Base-by-base conservation (phyloP, 2,888 invertebrate genomes). In the Hesperia comma region DNA sequence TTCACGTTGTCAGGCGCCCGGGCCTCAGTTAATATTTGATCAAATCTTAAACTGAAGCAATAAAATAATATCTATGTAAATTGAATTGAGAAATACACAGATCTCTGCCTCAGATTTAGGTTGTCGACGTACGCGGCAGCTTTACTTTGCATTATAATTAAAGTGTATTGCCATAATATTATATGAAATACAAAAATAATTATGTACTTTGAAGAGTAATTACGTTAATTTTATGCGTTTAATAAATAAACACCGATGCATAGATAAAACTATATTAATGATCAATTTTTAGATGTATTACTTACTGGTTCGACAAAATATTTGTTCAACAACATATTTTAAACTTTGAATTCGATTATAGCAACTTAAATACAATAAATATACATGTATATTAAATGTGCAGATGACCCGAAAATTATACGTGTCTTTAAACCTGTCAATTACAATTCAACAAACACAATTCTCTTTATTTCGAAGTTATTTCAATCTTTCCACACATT, bases 31-130 rank as follows among this genome's bases (percentile, higher is more conserved):
- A 61, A 74, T 64, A 68, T 71, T 69, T 70, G 67, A 64, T 67
- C 70, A 74, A 75, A 75, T 74, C 74, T 74, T 74, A 21, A 67
- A 46, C 61, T 46, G n/a, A 57, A 62, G 67, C 41, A 70, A 73
- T 71, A 73, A 71, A 71, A 72, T 72, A 69, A 71, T 70, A 64
- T 69, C 66, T 72, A 72, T 73, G 74, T 70, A 72, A 72, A 75
- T 73, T 66, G 69, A 67, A 69, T 63, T 68, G 70, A 37, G 68
- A 66, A 68, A 68, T 62, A 68, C 70, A 71, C 41, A 55, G 67
- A 67, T 67, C 61, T 55, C 26, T 8, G 46, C 8, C 43, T 67
- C 6, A 26, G 67, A 67, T 67, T 67, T 55, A 61, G 55, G 46
- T 61, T 61, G 46, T 49, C 49, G 33, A 61, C 60, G 60, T 19